Evolutionary conservation across 2,113 vertebrate species (phyloP).

Genomic region (Saccopteryx leptura): DNA sequence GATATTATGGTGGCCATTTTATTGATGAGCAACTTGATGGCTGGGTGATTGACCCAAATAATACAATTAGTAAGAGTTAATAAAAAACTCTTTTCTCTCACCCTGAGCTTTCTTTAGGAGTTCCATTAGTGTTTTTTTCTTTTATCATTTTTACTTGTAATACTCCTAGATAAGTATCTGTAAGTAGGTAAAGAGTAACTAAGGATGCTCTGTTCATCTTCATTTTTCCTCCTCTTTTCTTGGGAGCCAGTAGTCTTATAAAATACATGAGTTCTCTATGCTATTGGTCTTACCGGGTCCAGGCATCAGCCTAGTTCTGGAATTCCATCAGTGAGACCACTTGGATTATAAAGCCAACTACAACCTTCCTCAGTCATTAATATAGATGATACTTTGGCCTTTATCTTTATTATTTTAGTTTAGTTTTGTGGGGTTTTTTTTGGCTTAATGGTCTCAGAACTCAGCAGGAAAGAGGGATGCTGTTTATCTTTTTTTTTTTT

Average conservation of each 20-base stretch:
- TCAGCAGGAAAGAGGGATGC: not conserved
- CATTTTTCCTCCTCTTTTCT: not conserved
- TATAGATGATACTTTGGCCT: not conserved
- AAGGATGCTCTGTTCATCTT: not conserved
- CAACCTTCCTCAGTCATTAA: not conserved
- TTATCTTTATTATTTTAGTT: not conserved
- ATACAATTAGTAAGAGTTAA: not conserved
- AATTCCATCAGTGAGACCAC: not conserved
- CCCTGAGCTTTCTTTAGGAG: not conserved
- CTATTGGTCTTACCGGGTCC: not conserved
- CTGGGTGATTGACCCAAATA: not conserved
- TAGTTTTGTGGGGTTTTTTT: not conserved
- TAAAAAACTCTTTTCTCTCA: not conserved
- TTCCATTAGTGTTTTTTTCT: not conserved
- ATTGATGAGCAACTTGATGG: constrained; percentile 4
- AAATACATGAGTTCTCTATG: not conserved
- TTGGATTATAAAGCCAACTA: not conserved
- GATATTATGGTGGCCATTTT: not conserved
- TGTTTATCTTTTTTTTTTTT: not conserved
- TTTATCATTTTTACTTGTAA: not conserved
- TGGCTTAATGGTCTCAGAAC: not conserved
- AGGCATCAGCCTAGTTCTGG: not conserved
- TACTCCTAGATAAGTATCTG: not conserved
- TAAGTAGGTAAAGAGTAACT: not conserved
- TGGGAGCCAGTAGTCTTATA: not conserved